phyloP scores from a whole-genome alignment of 92 coral and sea anemone species.

The Plumapathes pennacea region DNA sequence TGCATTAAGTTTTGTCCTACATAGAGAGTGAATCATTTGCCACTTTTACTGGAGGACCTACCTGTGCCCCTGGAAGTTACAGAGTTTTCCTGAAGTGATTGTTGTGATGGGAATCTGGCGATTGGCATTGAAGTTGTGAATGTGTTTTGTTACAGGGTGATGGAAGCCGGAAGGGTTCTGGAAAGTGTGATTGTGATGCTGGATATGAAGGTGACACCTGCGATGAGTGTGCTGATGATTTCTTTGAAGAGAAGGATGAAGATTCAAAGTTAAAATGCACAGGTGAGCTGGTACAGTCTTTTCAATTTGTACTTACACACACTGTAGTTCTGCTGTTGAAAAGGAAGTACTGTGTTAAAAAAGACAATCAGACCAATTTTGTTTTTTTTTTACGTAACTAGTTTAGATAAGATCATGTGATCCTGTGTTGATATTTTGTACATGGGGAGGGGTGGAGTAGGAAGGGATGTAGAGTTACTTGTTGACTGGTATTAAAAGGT shows the following conservation, averaged over 20 bases:
- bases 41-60: too few species aligned
- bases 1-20: too few species aligned
- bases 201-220: conserved; percentile 89
- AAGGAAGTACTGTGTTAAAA: not conserved
- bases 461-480: too few species aligned
- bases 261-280: conserved; percentile 74
- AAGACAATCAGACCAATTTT: not conserved
- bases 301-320: not conserved
- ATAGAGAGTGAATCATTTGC: too few species aligned
- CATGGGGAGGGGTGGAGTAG: too few species aligned
- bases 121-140: not conserved
- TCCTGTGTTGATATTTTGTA: too few species aligned
- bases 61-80: too few species aligned
- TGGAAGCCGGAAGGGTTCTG: conserved; percentile 81
- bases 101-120: too few species aligned
- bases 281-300: conserved; percentile 22
- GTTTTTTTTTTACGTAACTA: not conserved
- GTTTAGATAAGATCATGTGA: too few species aligned
- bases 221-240: conserved; percentile 86
- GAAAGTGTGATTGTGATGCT: conserved; percentile 78
- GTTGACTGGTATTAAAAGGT: too few species aligned
- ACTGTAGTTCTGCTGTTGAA: not conserved
- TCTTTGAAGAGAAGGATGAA: conserved; percentile 78
- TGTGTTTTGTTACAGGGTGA: conserved; percentile 48
- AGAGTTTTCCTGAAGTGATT: too few species aligned